Base-by-base conservation (phyloP, 2,888 invertebrate genomes). In the Eristalis pertinax region DNA sequence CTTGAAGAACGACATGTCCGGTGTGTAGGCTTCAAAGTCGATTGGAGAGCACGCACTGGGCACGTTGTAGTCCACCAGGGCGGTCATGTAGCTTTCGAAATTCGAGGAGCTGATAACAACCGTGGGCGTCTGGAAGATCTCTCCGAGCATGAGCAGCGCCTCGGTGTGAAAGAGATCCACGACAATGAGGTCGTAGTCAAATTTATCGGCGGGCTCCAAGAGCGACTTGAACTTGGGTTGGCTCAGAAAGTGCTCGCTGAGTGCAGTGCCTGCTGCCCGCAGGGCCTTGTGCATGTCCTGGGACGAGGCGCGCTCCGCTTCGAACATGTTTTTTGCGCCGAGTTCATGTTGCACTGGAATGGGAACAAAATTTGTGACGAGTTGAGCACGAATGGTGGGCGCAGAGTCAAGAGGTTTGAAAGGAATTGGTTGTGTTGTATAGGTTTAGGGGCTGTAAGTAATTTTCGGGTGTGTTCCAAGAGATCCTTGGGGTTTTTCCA, bases 41-140 rank as follows among this genome's bases (percentile, higher is more conserved):
- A 94, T 93, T 4, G 94, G 94, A 8, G 94, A 92, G 84, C 94
- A 93, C 1, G 94, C 93, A 26, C 92, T 91, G 2, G 94, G 93
- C 43, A 93, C 91, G 11, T 94, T 92, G 58, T 93, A 92, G 11
- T 94, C 94, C 84, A 94, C 92, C 8, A 93, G 91, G 8, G 91
- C 91, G 29, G 93, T 92, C 89, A 94, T 93, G 90, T 93, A 94
- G 43, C 91, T 90, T 4, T 92, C 93, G 62, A 94, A 92, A 58
- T 94, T 94, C 0, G 93, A 90, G 62, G 91, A 92, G 24, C 92
- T 89, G 4, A 94, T 90, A 1, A 92, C 91, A 22, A 94, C 90
- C 2, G 93, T 90, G 0, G 94, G 94, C 10, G 91, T 92, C 35
- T 92, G 90, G 79, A 92, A 91, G 73, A 93, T 91, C 67, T 92